A percentile compares a stretch with the other conserved stretches of the same genome.
These are phyloP conservation scores for Labeo calbasu DNA, from an alignment of 2,797 vertebrate species.

Conservation along the genomic window DNA sequence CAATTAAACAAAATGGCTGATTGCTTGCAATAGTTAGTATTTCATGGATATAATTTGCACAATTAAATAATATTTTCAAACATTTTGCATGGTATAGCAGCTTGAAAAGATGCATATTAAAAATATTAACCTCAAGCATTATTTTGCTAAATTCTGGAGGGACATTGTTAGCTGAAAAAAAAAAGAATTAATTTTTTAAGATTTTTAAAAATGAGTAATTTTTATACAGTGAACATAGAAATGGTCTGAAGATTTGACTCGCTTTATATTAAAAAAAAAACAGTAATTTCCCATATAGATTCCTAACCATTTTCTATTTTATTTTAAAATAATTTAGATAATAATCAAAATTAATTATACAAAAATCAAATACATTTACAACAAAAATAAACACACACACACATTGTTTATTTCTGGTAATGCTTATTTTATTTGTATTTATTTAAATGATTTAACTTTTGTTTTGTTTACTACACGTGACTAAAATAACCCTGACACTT, in stretches of 20 bases:
- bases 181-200: not conserved
- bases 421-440: not conserved
- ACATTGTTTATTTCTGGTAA: no score
- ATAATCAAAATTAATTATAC: not conserved
- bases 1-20: not conserved
- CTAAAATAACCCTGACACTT: not conserved
- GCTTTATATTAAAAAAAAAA: not conserved
- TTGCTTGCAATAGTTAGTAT: not conserved
- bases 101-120: not conserved
- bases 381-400: no score
- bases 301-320: not conserved
- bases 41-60: not conserved
- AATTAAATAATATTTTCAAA: not conserved
- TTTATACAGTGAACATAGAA: not conserved
- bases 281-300: not conserved
- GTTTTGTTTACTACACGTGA: not conserved
- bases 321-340: not conserved
- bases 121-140: not conserved
- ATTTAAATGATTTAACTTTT: not conserved
- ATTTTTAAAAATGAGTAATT: not conserved
- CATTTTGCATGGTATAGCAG: not conserved
- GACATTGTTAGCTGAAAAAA: not conserved
- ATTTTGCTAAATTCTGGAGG: not conserved
- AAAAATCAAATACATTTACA: no score
- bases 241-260: not conserved